These are phyloP conservation scores for Chiridota heheva DNA, from an alignment of 35 echinoderm and acorn worm species.

Conservation along the genomic window DNA sequence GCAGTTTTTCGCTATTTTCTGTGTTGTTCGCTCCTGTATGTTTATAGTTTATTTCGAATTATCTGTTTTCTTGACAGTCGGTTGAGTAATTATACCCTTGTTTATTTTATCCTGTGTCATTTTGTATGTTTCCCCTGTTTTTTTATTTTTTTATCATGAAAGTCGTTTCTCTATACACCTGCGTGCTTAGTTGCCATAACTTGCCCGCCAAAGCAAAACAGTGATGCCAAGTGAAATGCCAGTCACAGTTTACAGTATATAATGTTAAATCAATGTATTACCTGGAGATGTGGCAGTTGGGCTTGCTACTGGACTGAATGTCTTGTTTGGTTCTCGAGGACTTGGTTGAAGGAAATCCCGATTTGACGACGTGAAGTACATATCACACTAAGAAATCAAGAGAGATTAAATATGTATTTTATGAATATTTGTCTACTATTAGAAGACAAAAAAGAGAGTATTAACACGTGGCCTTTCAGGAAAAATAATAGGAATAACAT, in stretches of 20 bases:
- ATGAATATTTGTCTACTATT: neutral
- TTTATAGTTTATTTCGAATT: no score
- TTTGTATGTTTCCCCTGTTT: no score
- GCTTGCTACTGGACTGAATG: conserved; percentile 81
- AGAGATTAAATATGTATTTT: neutral
- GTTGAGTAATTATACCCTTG: no score
- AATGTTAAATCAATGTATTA: conserved; percentile 7
- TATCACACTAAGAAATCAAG: conserved; percentile 59
- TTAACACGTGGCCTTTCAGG: neutral
- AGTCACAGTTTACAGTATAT: neutral
- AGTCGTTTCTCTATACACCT: neutral
- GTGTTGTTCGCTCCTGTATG: no score
- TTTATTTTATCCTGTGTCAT: no score
- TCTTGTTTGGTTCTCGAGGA: conserved; percentile 55
- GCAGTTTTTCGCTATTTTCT: no score
- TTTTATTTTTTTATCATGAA: neutral
- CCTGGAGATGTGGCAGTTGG: conserved; percentile 71
- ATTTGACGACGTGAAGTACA: conserved; percentile 79
- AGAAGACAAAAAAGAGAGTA: neutral
- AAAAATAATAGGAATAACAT: neutral
- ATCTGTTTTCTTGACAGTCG: no score
- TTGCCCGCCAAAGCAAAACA: no score
- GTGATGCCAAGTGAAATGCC: neutral
- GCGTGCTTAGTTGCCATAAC: no score
- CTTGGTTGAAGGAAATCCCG: conserved; percentile 58